Base-by-base conservation (phyloP, 2,888 invertebrate genomes). In the Acronicta aceris region DNA sequence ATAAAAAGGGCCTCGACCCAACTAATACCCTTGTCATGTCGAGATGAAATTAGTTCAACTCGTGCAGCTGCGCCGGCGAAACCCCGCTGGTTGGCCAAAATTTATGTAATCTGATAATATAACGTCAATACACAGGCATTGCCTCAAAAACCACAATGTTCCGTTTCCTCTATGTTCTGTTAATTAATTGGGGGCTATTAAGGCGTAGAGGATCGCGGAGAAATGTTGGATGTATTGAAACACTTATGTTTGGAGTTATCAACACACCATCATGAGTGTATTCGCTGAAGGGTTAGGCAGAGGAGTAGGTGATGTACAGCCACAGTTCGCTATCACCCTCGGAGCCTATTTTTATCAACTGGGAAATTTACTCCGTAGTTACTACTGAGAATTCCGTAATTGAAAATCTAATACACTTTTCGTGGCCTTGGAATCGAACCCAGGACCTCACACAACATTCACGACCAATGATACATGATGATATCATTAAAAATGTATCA, bases 1-100 rank as follows among this genome's bases (percentile, higher is more conserved):
- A 90, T 91, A 92, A 93, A 92, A 93, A 93, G 90, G 89, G 89
- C 85, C 86, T 75, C 82, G 74, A 90, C 92, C 91, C 92, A 90
- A 89, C 93, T 93, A 93, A 93, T 93, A 92, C 93, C 93, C 93
- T 89, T 93, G 93, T 93, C 93, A 93, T 92, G 93, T 90, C 82
- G 88, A 89, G 90, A 90, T 92, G 91, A 93, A 93, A 93, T 93
- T 93, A 93, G 92, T 92, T 90, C 83, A 88, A 91, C 84, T 87
- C 85, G 77, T 90, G 89, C 93, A 93, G 92, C 93, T 93, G 93
- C 87, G 91, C 76, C 89, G 76, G 77, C 72, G 77, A 79, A 81
- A 84, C 85, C 86, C 85, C 84, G 76, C 85, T 88, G 89, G 89
- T 89, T 90, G 88, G 88, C 81, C 82, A 85, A 88, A 91, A 90